These are phyloP conservation scores for Corythucha ciliata DNA, from an alignment of 2,888 invertebrate genomes.

Conservation along the genomic window DNA sequence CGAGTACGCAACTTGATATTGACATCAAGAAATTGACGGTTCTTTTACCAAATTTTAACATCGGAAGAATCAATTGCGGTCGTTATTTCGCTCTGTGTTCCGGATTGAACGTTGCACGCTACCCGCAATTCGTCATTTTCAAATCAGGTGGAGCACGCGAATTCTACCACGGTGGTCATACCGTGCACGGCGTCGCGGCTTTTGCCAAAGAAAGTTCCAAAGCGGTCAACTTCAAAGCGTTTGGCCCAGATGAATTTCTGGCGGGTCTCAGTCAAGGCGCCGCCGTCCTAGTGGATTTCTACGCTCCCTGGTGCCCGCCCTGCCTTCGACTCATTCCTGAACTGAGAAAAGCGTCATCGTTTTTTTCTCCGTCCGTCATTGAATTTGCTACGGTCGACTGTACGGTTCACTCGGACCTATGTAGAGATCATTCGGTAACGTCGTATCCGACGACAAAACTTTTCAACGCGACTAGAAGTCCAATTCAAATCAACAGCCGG, in stretches of 20 bases:
- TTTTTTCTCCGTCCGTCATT: constrained; percentile 44
- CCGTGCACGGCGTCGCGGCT: constrained; percentile 49
- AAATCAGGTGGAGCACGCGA: constrained; percentile 69
- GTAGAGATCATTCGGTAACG: constrained; percentile 50
- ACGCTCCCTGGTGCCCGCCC: constrained; percentile 70
- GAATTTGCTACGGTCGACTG: constrained; percentile 60
- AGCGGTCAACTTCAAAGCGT: constrained; percentile 51
- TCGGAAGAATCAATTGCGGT: constrained; percentile 55
- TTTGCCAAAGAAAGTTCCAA: constrained; percentile 55
- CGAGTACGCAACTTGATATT: constrained; percentile 46
- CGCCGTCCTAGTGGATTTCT: constrained; percentile 64
- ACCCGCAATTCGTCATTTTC: constrained; percentile 63
- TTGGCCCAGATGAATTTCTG: constrained; percentile 53
- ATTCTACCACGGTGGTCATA: constrained; percentile 55
- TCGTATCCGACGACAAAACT: constrained; percentile 62
- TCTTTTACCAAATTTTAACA: constrained; percentile 47
- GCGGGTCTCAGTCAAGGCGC: constrained; percentile 35
- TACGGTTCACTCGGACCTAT: constrained; percentile 51
- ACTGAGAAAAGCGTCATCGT: constrained; percentile 53
- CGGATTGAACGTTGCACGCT: constrained; percentile 48
- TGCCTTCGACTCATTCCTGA: constrained; percentile 60
- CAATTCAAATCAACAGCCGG: constrained; percentile 52
- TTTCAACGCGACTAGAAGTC: constrained; percentile 49
- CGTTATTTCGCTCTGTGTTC: constrained; percentile 49
- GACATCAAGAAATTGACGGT: constrained; percentile 54